Evolutionary conservation across 1,140 invertebrate species (phyloP), one percentile per base, ranked within the genome.

Genomic region (Stegodyphus mimosarum): DNA sequence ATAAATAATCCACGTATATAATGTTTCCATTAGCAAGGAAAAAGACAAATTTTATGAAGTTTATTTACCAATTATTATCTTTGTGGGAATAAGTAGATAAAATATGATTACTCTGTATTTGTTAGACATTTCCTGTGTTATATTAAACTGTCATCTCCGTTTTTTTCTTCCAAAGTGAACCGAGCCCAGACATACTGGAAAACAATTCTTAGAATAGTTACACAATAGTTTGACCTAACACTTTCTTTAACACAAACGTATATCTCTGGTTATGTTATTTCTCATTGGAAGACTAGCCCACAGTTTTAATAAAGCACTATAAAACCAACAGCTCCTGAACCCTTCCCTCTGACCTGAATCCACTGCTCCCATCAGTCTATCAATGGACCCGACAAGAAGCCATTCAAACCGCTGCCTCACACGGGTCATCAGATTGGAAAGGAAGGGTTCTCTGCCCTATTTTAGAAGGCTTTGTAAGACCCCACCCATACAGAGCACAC

Each of bases 351-450:
- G 78, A 81, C 78, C 78, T 72, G 52, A 53, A 81, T 81, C 67
- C 33, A 11, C 11, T 64, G 49, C 50, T 64, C 60, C 74, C 60
- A 64, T 67, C 78, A 72, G 70, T 81, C 52, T 71, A 81, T 81
- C 69, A 33, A 33, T 33, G 33, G 33, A 33, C 33, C 33, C 33
- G 33, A 33, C 33, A 33, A 33, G 33, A 33, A 81, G 50, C 78
- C 53, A 72, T 72, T 81, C 69, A 81, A 60, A 48, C 17, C 67
- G 55, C 33, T 49, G 51, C 78, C 48, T 81, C 69, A 63, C 72
- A 72, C 78, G 69, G 78, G 78, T 81, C 78, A 72, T 72, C 69
- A 81, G 63, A 55, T 81, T 72, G 78, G 78, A 81, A 81, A 72
- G 78, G 66, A 81, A 81, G 78, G 78, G 78, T 81, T 81, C 78